Evolutionary conservation across 2,888 invertebrate genomes (phyloP), one percentile per base, ranked within the genome.

Genomic region (Chromoteleia sp.): DNA sequence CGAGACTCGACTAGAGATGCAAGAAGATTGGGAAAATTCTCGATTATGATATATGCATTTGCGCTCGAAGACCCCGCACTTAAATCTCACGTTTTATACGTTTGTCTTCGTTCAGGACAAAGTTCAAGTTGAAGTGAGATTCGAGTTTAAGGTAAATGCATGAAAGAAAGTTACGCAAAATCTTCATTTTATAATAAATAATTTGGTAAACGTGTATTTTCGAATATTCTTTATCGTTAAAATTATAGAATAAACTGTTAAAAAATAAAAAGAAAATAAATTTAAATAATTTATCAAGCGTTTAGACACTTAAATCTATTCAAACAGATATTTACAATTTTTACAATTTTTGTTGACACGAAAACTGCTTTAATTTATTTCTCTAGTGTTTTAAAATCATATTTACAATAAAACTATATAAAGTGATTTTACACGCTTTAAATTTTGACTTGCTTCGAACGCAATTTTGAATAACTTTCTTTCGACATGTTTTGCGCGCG

Each of bases 1-100:
- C 82, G 82, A 82, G 81, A 82, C 81, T 82, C 81, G 81, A 82
- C 81, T 77, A 82, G 81, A 82, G 81, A 77, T 82, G 81, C 82
- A 78, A 82, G 82, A 82, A 82, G 82, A 82, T 78, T 75, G 78
- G 82, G 75, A 82, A 82, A 82, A 82, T 82, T 78, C 78, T 82
- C 78, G 68, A 67, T 75, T 76, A 65, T 74, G 61, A 56, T 74
- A 68, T 54, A 68, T 58, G 67, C 48, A 56, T 36, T 71, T 61
- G 56, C 67, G 50, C 50, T 45, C 54, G 12, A 52, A 50, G 12
- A 39, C 25, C 50, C 14, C 54, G 29, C 67, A 25, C 59, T 68
- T 30, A 19, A 73, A 79, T 68, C 73, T 54, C 67, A 73, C 67
- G 43, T 36, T 48, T 70, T 36, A 29, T 41, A 14, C n/a, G 43